A percentile compares a stretch with the other conserved stretches of the same genome.
Conservation (phyloP, 2,888 invertebrate species). For the Plusia festucae region DNA sequence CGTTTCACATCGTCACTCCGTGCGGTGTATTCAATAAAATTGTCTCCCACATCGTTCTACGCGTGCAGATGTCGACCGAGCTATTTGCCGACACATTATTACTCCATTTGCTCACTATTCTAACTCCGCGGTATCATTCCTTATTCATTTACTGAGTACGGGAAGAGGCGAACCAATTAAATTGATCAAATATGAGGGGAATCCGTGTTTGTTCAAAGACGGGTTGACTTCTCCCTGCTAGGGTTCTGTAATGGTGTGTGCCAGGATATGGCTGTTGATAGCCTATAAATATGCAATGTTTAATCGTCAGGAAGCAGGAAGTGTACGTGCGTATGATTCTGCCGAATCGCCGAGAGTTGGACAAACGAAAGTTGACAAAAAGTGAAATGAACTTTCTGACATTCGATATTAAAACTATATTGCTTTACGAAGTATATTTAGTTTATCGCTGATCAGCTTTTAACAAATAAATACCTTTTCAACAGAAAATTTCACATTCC, state of each 20-base stretch:
- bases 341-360: not conserved
- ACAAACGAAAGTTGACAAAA: not conserved
- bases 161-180: conserved; percentile 73
- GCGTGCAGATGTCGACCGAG: not conserved
- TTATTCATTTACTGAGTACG: conserved; percentile 69
- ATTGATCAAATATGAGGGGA: conserved; percentile 73
- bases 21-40: conserved; percentile 1
- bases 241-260: conserved; percentile 41
- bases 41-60: not conserved
- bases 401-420: no score
- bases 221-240: conserved; percentile 39
- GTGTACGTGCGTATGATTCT: conserved; percentile 11
- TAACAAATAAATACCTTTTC: no score
- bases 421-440: no score
- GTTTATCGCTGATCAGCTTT: no score
- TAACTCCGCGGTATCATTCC: conserved; percentile 59
- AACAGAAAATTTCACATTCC: no score
- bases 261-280: conserved; percentile 36
- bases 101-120: conserved; percentile 35
- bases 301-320: conserved; percentile 38
- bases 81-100: conserved; percentile 3
- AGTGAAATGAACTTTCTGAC: no score
- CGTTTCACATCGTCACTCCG: not conserved
- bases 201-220: conserved; percentile 50
- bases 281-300: conserved; percentile 50